These are phyloP conservation scores for Cyrtodaria siliqua DNA, from an alignment of 2,888 invertebrate genomes.

Conservation along the genomic window DNA sequence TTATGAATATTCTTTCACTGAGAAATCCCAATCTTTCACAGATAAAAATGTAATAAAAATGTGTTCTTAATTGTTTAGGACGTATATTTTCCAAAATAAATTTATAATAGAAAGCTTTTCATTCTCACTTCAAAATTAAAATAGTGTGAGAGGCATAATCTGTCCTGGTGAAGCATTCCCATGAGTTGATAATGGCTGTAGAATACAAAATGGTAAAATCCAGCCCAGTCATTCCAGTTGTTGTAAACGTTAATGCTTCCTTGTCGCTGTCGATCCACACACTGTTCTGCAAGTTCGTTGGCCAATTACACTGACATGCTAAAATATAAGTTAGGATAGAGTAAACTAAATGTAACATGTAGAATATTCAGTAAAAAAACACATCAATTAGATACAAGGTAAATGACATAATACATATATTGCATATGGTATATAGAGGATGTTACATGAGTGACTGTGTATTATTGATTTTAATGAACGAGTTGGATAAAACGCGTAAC, in stretches of 20 bases:
- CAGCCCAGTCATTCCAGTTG: slow-evolving; percentile 35
- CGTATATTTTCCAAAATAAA: background rate
- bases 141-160: slow-evolving; percentile 1
- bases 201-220: slow-evolving; percentile 9
- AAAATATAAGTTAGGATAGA: too few species aligned
- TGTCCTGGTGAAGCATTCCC: slow-evolving; percentile 32
- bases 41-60: background rate
- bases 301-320: slow-evolving; percentile 43
- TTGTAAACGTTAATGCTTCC: slow-evolving; percentile 28
- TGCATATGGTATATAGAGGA: too few species aligned
- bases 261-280: slow-evolving; percentile 51
- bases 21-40: too few species aligned
- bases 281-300: slow-evolving; percentile 36
- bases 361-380: too few species aligned
- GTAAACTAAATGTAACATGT: too few species aligned
- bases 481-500: too few species aligned
- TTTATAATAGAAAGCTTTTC: too few species aligned
- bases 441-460: too few species aligned
- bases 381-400: too few species aligned
- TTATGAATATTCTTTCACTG: too few species aligned
- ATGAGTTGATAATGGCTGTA: slow-evolving; percentile 7
- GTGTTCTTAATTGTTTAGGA: background rate
- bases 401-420: too few species aligned
- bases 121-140: slow-evolving; percentile 38
- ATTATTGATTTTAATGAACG: too few species aligned